Evolutionary conservation across 2,113 vertebrate species (phyloP).

Genomic region (Cinclus mexicanus): DNA sequence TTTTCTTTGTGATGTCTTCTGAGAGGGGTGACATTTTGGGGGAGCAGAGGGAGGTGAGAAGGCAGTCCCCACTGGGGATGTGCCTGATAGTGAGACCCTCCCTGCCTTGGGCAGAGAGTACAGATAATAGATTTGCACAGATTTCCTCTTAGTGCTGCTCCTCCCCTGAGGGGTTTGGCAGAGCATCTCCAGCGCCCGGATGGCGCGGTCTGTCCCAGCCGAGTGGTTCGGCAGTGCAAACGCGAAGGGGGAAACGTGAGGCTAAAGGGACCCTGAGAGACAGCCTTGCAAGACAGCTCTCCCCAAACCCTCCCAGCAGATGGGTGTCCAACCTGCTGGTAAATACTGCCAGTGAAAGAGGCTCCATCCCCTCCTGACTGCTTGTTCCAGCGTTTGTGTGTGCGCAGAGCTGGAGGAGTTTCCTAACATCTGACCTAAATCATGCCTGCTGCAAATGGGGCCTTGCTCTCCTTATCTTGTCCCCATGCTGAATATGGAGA

Average conservation of each 20-base stretch:
- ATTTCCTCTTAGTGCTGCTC: slow-evolving; percentile 49
- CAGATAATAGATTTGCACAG: slow-evolving; percentile 38
- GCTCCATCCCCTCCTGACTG: not conserved
- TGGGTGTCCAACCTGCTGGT: slow-evolving; percentile 58
- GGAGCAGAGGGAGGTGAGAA: not conserved
- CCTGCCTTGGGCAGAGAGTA: not conserved
- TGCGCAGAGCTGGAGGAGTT: slow-evolving; percentile 6
- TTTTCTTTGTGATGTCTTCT: not conserved
- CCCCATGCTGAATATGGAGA: not conserved
- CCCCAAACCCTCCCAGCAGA: slow-evolving; percentile 33
- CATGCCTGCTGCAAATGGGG: not conserved
- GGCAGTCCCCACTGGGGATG: not conserved
- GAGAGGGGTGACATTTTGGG: slow-evolving; percentile 9
- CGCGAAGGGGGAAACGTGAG: not conserved
- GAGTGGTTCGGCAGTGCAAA: not conserved
- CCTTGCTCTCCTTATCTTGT: not conserved
- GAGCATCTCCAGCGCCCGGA: not conserved
- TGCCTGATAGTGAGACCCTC: not conserved
- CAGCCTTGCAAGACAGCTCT: slow-evolving; percentile 17
- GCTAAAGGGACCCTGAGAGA: slow-evolving; percentile 43
- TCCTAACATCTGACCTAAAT: slow-evolving; percentile 43
- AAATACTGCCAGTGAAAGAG: slow-evolving; percentile 46
- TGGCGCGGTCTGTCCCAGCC: slow-evolving; percentile 25
- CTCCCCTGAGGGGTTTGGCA: slow-evolving; percentile 49
- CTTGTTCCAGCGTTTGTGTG: slow-evolving; percentile 6